Conservation (phyloP, 2,888 invertebrate species). For the Glyphotaelius pellucidus region DNA sequence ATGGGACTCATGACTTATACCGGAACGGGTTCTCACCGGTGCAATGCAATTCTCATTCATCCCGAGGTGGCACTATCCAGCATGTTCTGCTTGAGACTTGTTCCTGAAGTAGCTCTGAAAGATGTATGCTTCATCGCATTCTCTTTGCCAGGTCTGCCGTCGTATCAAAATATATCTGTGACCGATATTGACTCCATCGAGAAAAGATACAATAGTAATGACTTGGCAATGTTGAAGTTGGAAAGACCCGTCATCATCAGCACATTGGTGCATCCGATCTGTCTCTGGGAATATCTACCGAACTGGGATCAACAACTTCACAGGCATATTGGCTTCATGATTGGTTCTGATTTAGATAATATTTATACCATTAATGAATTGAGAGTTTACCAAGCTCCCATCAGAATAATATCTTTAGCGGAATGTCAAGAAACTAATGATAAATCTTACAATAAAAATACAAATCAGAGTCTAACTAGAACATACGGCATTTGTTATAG, state of each 20-base stretch:
- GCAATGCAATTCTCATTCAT: conserved; percentile 49
- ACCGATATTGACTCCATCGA: conserved; percentile 39
- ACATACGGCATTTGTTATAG: not conserved
- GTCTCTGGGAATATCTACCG: conserved; percentile 57
- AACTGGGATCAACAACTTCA: conserved; percentile 53
- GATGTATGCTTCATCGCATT: conserved; percentile 38
- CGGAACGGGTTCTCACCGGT: conserved; percentile 11
- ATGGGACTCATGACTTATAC: conserved; percentile 39
- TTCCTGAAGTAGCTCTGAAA: conserved; percentile 31
- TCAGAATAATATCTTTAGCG: conserved; percentile 33
- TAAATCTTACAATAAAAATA: not conserved
- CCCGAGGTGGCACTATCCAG: conserved; percentile 47
- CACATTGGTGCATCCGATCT: conserved; percentile 55
- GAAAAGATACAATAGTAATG: conserved; percentile 24
- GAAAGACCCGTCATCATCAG: conserved; percentile 50
- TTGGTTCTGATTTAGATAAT: conserved; percentile 57
- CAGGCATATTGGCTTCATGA: conserved; percentile 50
- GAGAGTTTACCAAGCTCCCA: conserved; percentile 53
- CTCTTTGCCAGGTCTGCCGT: conserved; percentile 43
- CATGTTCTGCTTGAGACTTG: not conserved
- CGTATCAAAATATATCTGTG: conserved; percentile 54
- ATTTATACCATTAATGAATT: conserved; percentile 27
- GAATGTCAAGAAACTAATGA: conserved; percentile 15
- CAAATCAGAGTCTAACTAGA: not conserved
- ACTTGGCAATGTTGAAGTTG: conserved; percentile 34